phyloP scores from a whole-genome alignment of 2,113 vertebrate species.

The Syrmaticus mikado region DNA sequence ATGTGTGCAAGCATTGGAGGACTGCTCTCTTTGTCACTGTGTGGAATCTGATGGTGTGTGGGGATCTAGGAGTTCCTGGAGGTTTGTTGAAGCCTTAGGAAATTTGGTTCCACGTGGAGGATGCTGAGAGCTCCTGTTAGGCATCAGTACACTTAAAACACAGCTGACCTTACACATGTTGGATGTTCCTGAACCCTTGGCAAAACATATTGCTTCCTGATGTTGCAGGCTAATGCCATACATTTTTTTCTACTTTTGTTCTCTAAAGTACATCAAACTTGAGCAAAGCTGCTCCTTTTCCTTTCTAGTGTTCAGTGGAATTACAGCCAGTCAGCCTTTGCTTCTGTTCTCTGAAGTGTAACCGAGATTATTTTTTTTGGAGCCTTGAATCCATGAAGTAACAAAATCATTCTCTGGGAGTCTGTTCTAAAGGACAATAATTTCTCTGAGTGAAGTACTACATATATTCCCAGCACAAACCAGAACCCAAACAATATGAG shows the following conservation, averaged over 20 bases:
- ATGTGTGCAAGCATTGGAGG: neutral
- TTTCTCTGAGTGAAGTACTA: neutral
- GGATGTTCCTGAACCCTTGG: neutral
- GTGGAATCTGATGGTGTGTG: neutral
- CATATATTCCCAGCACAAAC: neutral
- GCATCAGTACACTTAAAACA: neutral
- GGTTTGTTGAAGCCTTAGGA: neutral
- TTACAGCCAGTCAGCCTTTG: neutral
- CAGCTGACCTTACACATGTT: rapidly evolving
- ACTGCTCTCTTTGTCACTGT: neutral
- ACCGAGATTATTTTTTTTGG: neutral
- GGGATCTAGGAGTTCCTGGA: neutral
- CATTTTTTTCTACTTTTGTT: neutral
- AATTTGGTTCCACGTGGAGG: neutral
- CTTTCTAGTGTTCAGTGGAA: neutral
- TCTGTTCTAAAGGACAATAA: neutral
- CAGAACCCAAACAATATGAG: neutral
- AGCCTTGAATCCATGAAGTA: neutral
- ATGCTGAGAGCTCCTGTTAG: neutral
- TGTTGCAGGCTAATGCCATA: neutral
- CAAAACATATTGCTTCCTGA: neutral
- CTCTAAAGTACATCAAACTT: neutral
- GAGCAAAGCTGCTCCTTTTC: neutral
- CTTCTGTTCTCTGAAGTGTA: neutral
- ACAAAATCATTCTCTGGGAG: neutral